Conservation (phyloP, 2,888 invertebrate genomes). For the Parapristionchus giblindavisi region DNA sequence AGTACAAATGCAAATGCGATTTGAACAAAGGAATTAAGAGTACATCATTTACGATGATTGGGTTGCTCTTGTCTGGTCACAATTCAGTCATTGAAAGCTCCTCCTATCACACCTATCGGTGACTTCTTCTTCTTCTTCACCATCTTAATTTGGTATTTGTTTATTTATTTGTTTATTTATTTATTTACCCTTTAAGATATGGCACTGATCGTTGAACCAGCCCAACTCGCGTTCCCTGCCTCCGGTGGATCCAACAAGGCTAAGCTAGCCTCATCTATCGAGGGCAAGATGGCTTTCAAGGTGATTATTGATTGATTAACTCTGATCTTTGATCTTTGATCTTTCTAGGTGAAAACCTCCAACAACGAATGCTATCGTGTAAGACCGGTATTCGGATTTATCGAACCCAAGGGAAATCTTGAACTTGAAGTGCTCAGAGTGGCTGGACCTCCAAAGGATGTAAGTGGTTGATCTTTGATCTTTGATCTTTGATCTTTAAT, state of each 20-base stretch:
- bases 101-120: no score
- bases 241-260: constrained; percentile 51
- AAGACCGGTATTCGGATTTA: constrained; percentile 28
- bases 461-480: background rate
- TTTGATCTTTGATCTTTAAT: background rate
- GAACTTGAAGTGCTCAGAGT: constrained; percentile 17
- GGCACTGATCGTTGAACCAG: constrained; percentile 57
- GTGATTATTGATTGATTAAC: constrained; percentile 30
- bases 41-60: no score
- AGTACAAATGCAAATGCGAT: no score
- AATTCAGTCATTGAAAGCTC: no score
- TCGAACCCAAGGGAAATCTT: constrained; percentile 1
- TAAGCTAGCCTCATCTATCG: constrained; percentile 51
- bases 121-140: no score
- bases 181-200: constrained; percentile 37
- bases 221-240: constrained; percentile 49
- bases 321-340: background rate
- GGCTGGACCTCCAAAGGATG: constrained; percentile 28
- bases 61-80: no score
- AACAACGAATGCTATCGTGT: constrained; percentile 33
- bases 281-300: constrained; percentile 55
- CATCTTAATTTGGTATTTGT: no score
- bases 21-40: no score
- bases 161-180: no score
- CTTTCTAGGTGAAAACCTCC: constrained; percentile 34